A percentile compares a stretch with the other conserved stretches of the same genome.
Evolutionary conservation across 2,797 vertebrate genomes (phyloP).

Genomic region (Bradypodion pumilum): DNA sequence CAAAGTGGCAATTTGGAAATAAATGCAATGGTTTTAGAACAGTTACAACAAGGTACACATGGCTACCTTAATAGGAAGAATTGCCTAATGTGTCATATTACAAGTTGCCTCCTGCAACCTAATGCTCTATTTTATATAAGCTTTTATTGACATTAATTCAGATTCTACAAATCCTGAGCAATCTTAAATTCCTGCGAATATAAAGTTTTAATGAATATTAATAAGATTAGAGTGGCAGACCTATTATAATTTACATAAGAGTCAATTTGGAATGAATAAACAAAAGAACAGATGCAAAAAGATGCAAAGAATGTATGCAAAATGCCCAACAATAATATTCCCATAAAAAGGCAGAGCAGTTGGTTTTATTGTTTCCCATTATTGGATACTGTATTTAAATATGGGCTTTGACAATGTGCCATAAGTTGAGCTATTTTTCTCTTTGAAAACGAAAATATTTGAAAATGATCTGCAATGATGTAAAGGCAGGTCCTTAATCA

Average conservation of each 20-base stretch:
- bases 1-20: background rate
- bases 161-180: background rate
- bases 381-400: background rate
- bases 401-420: background rate
- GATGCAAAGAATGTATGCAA: background rate
- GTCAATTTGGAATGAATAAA: background rate
- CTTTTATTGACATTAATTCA: background rate
- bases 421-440: background rate
- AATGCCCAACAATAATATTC: background rate
- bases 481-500: background rate
- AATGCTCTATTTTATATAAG: background rate
- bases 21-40: background rate
- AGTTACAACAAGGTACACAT: background rate
- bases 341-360: background rate
- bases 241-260: background rate
- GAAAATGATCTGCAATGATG: background rate
- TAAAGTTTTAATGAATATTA: background rate
- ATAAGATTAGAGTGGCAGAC: background rate
- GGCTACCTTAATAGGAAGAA: background rate
- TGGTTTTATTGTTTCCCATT: background rate
- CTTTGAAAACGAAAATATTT: slow-evolving; percentile 3
- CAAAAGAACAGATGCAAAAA: background rate
- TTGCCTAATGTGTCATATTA: background rate
- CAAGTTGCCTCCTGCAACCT: background rate
- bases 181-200: background rate